Conservation (phyloP, 1,140 invertebrate genomes). For the Metaphire vulgaris region DNA sequence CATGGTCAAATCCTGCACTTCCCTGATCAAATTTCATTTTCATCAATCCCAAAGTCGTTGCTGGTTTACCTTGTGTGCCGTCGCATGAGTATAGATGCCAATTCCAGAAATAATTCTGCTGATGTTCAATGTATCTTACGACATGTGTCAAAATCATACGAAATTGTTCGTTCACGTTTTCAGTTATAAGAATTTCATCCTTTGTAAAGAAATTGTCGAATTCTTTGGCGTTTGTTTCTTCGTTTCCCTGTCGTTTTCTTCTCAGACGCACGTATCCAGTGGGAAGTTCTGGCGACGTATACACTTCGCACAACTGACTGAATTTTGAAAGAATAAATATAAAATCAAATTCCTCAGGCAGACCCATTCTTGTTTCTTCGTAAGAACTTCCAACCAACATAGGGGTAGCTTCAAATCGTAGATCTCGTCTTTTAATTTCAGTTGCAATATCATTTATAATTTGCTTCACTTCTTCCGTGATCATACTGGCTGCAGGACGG, state of each 20-base stretch:
- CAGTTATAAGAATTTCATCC: background rate
- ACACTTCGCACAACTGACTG: background rate
- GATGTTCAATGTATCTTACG: too few species aligned
- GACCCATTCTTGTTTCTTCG: background rate
- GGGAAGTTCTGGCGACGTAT: background rate
- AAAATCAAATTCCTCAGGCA: background rate
- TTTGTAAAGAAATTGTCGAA: too few species aligned
- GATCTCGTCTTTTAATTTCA: background rate
- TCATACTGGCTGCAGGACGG: background rate
- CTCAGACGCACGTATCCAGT: too few species aligned
- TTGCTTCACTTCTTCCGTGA: background rate
- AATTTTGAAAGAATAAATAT: background rate
- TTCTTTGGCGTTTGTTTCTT: too few species aligned
- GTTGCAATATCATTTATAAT: background rate
- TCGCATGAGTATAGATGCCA: too few species aligned
- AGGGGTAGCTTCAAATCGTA: background rate
- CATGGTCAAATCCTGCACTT: background rate
- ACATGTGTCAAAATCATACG: too few species aligned
- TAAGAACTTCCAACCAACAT: background rate
- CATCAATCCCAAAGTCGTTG: too few species aligned
- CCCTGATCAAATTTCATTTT: too few species aligned
- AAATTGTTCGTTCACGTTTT: too few species aligned
- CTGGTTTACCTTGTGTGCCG: too few species aligned
- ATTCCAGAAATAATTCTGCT: too few species aligned
- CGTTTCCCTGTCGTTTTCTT: too few species aligned